Conservation (phyloP, 2,888 invertebrate species). For the Xanthorhoe designata region DNA sequence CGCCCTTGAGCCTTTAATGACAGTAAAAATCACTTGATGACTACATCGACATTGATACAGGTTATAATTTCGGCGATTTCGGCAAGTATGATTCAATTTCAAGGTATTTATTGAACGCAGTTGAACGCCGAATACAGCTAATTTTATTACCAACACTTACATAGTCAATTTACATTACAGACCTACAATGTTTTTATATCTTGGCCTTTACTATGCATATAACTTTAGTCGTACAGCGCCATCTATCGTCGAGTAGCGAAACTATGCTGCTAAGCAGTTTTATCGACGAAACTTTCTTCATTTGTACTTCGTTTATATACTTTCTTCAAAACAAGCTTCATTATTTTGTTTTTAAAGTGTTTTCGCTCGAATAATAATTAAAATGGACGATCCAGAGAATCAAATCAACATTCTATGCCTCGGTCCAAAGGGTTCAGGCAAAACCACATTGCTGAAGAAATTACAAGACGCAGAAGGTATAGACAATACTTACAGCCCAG, state of each 20-base stretch:
- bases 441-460: slow-evolving; percentile 91
- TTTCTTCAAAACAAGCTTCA: background rate
- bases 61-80: slow-evolving; percentile 31
- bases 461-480: slow-evolving; percentile 89
- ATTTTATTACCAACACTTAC: slow-evolving; percentile 34
- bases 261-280: slow-evolving; percentile 44
- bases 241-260: slow-evolving; percentile 64
- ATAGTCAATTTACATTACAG: slow-evolving; percentile 26
- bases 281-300: slow-evolving; percentile 57
- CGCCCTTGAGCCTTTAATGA: slow-evolving; percentile 36
- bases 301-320: background rate
- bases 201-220: background rate
- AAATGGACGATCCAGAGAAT: slow-evolving; percentile 75
- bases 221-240: slow-evolving; percentile 45
- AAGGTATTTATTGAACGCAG: slow-evolving; percentile 37
- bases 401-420: slow-evolving; percentile 87
- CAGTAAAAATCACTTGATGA: slow-evolving; percentile 39
- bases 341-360: background rate
- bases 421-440: slow-evolving; percentile 92
- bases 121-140: slow-evolving; percentile 34
- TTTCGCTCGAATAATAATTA: background rate
- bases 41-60: slow-evolving; percentile 41
- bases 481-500: slow-evolving; percentile 91
- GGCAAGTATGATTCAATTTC: slow-evolving; percentile 36
- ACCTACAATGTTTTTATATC: too few species aligned